phyloP scores from a whole-genome alignment of 1,140 invertebrate genomes.

The Thaumetopoea pityocampa region DNA sequence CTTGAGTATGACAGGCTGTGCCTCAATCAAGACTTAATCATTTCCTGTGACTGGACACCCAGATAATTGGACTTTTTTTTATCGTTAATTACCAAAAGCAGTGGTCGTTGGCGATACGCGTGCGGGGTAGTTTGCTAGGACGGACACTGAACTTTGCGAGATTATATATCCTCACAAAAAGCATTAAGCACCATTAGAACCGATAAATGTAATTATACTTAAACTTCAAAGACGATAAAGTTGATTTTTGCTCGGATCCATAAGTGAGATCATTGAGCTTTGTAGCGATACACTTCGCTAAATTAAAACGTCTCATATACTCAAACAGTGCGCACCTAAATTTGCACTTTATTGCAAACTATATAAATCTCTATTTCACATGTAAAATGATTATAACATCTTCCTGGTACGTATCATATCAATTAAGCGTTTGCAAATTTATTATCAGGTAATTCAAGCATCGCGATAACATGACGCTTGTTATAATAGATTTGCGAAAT shows the following conservation, averaged over 20 bases:
- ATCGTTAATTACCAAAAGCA: conserved; percentile 66
- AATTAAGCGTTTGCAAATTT: conserved; percentile 66
- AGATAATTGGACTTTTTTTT: conserved; percentile 49
- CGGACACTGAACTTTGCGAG: conserved; percentile 61
- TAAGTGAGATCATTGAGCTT: conserved; percentile 70
- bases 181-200: conserved; percentile 20
- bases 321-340: conserved; percentile 10
- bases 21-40: conserved; percentile 16
- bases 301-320: conserved; percentile 33
- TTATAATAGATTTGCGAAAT: too few species aligned
- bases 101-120: conserved; percentile 41
- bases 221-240: conserved; percentile 29
- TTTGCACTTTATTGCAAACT: conserved; percentile 15
- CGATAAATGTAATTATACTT: conserved; percentile 27
- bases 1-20: background rate
- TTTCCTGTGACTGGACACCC: conserved; percentile 27
- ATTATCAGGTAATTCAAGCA: conserved; percentile 57
- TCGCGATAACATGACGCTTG: conserved; percentile 21
- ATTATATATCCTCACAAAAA: conserved; percentile 20
- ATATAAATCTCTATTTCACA: conserved; percentile 1
- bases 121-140: conserved; percentile 67
- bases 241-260: conserved; percentile 28
- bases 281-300: conserved; percentile 48
- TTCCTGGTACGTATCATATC: conserved; percentile 68
- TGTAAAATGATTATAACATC: conserved; percentile 28